A percentile compares a stretch with the other conserved stretches of the same genome.
Evolutionary conservation across 2,888 invertebrate genomes (phyloP).

Genomic region (Trachelus iudaicus): DNA sequence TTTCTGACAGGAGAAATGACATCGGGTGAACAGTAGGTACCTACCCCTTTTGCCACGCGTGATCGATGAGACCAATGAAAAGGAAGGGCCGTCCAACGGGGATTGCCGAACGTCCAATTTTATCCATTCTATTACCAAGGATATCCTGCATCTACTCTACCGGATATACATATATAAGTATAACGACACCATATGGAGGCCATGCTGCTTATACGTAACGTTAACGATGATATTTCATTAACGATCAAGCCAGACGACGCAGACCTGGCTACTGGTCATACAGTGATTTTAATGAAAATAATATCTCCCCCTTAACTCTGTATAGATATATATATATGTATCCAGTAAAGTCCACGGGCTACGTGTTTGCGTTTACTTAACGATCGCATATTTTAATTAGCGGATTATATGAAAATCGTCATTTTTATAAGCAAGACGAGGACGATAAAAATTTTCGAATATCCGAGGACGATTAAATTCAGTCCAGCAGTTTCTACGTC

Average conservation of each 20-base stretch:
- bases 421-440: neutral
- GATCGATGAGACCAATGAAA: conserved; percentile 4
- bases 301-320: neutral
- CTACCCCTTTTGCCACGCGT: conserved; percentile 5
- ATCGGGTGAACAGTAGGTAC: conserved; percentile 1
- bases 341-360: neutral
- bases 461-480: neutral
- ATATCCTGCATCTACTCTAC: neutral
- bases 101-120: conserved; percentile 6
- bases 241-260: neutral
- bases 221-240: neutral
- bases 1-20: conserved; percentile 21
- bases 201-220: neutral
- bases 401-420: neutral
- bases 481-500: too few relatives aligned
- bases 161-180: neutral
- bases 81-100: conserved; percentile 2
- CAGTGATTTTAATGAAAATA: neutral
- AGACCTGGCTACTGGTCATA: neutral
- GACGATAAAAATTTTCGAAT: neutral
- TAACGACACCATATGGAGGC: neutral
- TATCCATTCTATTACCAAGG: neutral
- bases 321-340: neutral
- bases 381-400: neutral
- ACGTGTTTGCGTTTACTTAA: neutral